phyloP scores from a whole-genome alignment of 2,113 vertebrate genomes.

The Diglossa brunneiventris region DNA sequence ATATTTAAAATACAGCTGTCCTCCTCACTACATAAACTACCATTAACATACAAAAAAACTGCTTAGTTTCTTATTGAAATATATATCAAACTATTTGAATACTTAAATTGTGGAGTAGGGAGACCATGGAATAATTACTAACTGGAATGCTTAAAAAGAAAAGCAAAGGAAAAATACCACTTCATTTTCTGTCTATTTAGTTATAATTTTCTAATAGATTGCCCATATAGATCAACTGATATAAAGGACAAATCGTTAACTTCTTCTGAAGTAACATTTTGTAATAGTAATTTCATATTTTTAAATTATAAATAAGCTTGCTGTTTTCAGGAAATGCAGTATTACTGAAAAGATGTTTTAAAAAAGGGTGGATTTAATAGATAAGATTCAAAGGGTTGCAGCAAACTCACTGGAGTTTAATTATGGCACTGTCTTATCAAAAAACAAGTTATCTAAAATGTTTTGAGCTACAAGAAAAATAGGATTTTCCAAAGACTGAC shows the following conservation, averaged over 20 bases:
- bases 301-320: neutral
- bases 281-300: neutral
- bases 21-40: neutral
- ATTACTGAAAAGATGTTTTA: neutral
- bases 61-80: neutral
- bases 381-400: neutral
- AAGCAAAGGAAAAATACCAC: neutral
- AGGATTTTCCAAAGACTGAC: neutral
- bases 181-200: neutral
- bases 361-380: neutral
- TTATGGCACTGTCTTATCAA: neutral
- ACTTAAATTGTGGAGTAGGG: neutral
- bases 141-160: neutral
- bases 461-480: neutral
- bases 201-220: neutral
- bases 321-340: neutral
- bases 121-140: neutral
- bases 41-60: neutral
- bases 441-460: neutral
- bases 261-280: neutral
- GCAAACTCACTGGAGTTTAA: neutral
- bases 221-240: neutral
- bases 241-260: neutral
- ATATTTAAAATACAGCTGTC: neutral
- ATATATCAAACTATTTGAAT: neutral